Evolutionary conservation across 2,797 vertebrate genomes (phyloP).

Genomic region (Nyctalus aviator): DNA sequence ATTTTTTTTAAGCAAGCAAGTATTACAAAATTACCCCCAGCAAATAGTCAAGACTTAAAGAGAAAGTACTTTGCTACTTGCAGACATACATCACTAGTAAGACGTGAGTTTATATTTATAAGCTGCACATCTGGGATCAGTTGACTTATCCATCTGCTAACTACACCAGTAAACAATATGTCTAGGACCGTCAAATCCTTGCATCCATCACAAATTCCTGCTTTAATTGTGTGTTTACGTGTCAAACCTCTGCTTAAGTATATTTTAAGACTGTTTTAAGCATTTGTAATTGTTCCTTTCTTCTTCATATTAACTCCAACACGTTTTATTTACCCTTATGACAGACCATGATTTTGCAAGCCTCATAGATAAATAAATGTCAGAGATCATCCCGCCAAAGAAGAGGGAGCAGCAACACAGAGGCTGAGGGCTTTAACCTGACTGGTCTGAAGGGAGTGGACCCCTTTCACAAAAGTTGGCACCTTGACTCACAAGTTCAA

Average conservation of each 20-base stretch:
- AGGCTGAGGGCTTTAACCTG: background rate
- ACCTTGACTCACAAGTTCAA: conserved; percentile 34
- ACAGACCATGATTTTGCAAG: conserved; percentile 65
- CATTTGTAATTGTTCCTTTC: conserved; percentile 85
- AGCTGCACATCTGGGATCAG: conserved; percentile 91
- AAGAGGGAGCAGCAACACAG: background rate
- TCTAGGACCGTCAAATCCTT: conserved; percentile 83
- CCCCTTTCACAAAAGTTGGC: background rate
- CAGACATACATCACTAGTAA: conserved; percentile 89
- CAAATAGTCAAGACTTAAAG: conserved; percentile 87
- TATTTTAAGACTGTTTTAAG: conserved; percentile 87
- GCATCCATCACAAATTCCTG: conserved; percentile 90
- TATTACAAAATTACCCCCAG: conserved; percentile 82
- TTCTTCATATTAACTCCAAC: conserved; percentile 78
- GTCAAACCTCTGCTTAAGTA: conserved; percentile 88
- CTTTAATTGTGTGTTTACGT: conserved; percentile 89
- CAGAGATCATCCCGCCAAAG: background rate
- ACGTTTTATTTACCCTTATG: conserved; percentile 75
- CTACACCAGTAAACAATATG: conserved; percentile 90
- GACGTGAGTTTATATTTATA: conserved; percentile 90
- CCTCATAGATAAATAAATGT: conserved; percentile 71
- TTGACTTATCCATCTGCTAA: conserved; percentile 91
- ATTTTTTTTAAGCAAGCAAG: conserved; percentile 72
- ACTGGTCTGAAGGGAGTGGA: background rate
- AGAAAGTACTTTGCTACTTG: conserved; percentile 88